These are phyloP conservation scores for Boulengeromyrus knoepffleri DNA, from an alignment of 2,113 vertebrate genomes.

Conservation along the genomic window DNA sequence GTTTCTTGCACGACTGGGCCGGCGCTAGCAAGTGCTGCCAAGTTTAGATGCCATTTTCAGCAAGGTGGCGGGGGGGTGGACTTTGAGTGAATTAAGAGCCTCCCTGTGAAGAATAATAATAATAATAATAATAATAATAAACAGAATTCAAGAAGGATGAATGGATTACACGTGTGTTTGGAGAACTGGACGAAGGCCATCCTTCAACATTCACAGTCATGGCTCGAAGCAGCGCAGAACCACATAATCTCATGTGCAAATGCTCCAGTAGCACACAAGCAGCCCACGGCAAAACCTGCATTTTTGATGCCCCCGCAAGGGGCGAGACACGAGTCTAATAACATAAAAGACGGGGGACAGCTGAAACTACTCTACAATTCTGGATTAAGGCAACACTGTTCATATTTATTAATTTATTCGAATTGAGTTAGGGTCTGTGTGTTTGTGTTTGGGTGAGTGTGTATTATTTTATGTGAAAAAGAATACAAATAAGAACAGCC, in stretches of 20 bases:
- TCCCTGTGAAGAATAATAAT: neutral
- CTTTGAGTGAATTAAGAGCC: neutral
- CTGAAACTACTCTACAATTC: neutral
- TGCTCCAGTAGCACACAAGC: slow-evolving; percentile 27
- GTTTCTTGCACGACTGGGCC: neutral
- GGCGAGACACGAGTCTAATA: slow-evolving; percentile 29
- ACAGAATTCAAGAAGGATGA: neutral
- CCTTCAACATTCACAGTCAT: neutral
- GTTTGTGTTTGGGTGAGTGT: slow-evolving; percentile 1
- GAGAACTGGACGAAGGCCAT: neutral
- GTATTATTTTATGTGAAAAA: neutral
- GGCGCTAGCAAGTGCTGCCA: neutral
- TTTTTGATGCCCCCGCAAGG: slow-evolving; percentile 45
- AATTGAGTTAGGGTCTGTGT: slow-evolving; percentile 8
- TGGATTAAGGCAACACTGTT: slow-evolving; percentile 19
- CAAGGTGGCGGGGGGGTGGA: neutral
- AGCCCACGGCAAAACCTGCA: slow-evolving; percentile 45
- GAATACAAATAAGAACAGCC: neutral
- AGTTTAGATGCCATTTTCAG: neutral
- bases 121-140: neutral
- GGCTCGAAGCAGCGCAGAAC: slow-evolving; percentile 21
- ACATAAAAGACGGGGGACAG: neutral
- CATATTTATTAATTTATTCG: slow-evolving; percentile 35
- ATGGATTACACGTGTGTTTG: neutral
- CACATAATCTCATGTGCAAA: slow-evolving; percentile 32